phyloP scores from a whole-genome alignment of 2,113 vertebrate species.

The Mastomys natalensis region DNA sequence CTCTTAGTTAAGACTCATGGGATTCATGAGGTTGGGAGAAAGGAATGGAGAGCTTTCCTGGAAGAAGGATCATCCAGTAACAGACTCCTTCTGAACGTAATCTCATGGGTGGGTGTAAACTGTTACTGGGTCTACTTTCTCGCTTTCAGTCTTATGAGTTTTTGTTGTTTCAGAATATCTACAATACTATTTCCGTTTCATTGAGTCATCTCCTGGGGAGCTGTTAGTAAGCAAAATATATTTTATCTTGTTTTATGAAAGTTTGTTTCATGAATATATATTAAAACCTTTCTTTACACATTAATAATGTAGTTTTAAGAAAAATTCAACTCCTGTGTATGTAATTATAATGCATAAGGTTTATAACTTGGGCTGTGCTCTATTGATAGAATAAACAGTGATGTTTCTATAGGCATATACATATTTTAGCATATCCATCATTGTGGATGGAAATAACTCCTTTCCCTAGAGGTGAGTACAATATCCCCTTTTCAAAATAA shows the following conservation, averaged over 20 bases:
- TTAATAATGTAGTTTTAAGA: slow-evolving; percentile 70
- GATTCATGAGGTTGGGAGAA: slow-evolving; percentile 60
- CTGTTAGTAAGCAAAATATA: slow-evolving; percentile 67
- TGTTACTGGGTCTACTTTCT: slow-evolving; percentile 62
- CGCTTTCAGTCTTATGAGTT: slow-evolving; percentile 63
- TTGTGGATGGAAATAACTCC: slow-evolving; percentile 68
- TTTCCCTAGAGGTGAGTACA: slow-evolving; percentile 1
- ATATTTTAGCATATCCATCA: slow-evolving; percentile 71
- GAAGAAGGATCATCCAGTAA: slow-evolving; percentile 60
- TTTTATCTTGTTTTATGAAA: slow-evolving; percentile 69
- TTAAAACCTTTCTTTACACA: slow-evolving; percentile 50
- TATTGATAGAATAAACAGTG: slow-evolving; percentile 73
- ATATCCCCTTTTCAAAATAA: slow-evolving; percentile 16
- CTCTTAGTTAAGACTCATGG: slow-evolving; percentile 73
- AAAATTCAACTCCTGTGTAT: not conserved
- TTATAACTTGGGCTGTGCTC: slow-evolving; percentile 62
- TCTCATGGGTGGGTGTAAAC: not conserved
- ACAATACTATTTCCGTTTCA: slow-evolving; percentile 10
- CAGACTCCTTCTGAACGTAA: slow-evolving; percentile 61
- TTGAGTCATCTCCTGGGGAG: not conserved
- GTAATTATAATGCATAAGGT: slow-evolving; percentile 42
- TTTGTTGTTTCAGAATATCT: slow-evolving; percentile 58
- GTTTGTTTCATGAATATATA: slow-evolving; percentile 25
- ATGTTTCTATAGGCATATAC: slow-evolving; percentile 62
- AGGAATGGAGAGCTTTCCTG: slow-evolving; percentile 10